A percentile compares a stretch with the other conserved stretches of the same genome.
Evolutionary conservation across 2,888 invertebrate species (phyloP).

Genomic region (Thymelicus lineola): DNA sequence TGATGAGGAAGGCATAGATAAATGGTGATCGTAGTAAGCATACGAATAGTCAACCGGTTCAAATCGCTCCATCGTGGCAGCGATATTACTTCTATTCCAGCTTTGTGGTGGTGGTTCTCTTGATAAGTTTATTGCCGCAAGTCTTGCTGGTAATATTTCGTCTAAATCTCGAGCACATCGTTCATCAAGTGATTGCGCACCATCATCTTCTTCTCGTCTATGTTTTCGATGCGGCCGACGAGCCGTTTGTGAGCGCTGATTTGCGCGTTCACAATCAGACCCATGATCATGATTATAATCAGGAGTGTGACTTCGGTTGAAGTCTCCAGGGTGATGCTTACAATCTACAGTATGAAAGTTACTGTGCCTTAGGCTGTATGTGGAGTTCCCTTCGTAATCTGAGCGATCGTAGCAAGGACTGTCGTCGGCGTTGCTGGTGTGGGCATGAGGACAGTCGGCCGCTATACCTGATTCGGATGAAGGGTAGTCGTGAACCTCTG

Average conservation of each 20-base stretch:
- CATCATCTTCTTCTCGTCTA: slow-evolving; percentile 75
- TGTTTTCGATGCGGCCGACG: slow-evolving; percentile 71
- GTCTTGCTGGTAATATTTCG: slow-evolving; percentile 79
- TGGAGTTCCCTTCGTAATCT: slow-evolving; percentile 77
- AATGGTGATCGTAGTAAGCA: slow-evolving; percentile 92
- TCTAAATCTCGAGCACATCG: slow-evolving; percentile 79
- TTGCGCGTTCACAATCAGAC: slow-evolving; percentile 70
- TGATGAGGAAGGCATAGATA: slow-evolving; percentile 86
- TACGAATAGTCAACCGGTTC: slow-evolving; percentile 92
- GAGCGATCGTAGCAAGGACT: slow-evolving; percentile 79
- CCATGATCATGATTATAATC: slow-evolving; percentile 73
- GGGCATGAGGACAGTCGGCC: slow-evolving; percentile 79
- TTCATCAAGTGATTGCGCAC: slow-evolving; percentile 78
- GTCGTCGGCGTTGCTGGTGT: slow-evolving; percentile 76
- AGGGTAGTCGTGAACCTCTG: slow-evolving; percentile 82
- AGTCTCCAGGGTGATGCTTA: slow-evolving; percentile 71
- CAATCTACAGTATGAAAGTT: slow-evolving; percentile 74
- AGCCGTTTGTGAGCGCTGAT: slow-evolving; percentile 71
- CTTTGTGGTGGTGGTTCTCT: slow-evolving; percentile 78
- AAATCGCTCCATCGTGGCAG: slow-evolving; percentile 87
- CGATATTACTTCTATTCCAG: slow-evolving; percentile 87
- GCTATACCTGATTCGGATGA: slow-evolving; percentile 84
- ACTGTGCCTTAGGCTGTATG: slow-evolving; percentile 72
- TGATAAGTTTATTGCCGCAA: slow-evolving; percentile 78
- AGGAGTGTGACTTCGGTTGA: slow-evolving; percentile 76